A percentile compares a stretch with the other conserved stretches of the same genome.
These are phyloP conservation scores for Manduca sexta DNA, from an alignment of 1,140 invertebrate species.

Conservation along the genomic window DNA sequence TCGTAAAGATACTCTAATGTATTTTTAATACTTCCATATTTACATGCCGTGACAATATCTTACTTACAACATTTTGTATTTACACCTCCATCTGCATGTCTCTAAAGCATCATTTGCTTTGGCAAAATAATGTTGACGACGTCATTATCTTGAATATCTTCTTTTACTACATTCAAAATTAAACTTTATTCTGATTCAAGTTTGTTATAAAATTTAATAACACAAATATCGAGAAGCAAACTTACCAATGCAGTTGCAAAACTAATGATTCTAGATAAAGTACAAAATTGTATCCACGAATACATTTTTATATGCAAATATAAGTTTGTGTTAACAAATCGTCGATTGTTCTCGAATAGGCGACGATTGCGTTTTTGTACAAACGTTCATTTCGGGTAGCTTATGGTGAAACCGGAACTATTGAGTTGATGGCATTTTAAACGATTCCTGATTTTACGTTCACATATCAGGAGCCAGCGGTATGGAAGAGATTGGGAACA, in stretches of 20 bases:
- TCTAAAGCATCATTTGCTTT: no score
- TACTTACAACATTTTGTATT: no score
- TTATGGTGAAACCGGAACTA: slow-evolving; percentile 47
- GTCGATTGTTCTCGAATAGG: slow-evolving; percentile 30
- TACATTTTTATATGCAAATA: background rate
- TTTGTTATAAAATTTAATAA: no score
- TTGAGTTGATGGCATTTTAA: slow-evolving; percentile 47
- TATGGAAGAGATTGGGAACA: no score
- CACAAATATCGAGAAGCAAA: no score
- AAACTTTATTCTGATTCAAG: no score
- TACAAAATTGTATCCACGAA: background rate
- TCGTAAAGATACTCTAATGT: slow-evolving; percentile 47
- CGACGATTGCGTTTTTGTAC: slow-evolving; percentile 49
- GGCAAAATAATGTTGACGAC: background rate
- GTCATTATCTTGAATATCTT: slow-evolving; percentile 42
- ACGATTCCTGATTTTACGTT: slow-evolving; percentile 37
- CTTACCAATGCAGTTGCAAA: no score
- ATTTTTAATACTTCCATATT: slow-evolving; percentile 51
- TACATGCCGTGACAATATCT: slow-evolving; percentile 34
- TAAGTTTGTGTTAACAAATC: slow-evolving; percentile 4
- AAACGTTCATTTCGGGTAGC: slow-evolving; percentile 48
- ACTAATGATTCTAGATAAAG: background rate
- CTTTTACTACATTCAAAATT: background rate
- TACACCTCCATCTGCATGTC: no score
- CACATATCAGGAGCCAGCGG: no score